phyloP scores from a whole-genome alignment of 2,888 invertebrate species.

The Drosophila prostipennis region DNA sequence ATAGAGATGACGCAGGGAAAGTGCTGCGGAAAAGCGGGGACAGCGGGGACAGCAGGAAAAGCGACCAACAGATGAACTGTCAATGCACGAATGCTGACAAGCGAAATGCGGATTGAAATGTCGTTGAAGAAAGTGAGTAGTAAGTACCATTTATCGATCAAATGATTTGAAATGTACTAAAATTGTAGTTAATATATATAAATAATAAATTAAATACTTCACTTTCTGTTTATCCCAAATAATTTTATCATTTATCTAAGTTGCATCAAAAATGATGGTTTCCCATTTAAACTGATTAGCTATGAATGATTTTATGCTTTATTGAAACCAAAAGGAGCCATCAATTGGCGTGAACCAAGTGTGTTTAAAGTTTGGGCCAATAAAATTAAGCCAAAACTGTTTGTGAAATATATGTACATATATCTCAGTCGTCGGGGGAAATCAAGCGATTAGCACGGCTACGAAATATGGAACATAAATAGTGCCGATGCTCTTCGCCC shows the following conservation, averaged over 20 bases:
- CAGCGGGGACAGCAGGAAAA: background rate
- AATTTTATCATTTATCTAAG: too few species aligned
- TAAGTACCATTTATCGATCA: too few species aligned
- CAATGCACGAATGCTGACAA: slow-evolving; percentile 8
- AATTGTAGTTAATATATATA: too few species aligned
- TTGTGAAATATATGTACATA: background rate
- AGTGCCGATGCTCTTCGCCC: background rate
- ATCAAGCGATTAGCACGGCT: slow-evolving; percentile 10
- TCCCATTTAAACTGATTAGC: too few species aligned
- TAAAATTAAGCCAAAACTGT: background rate
- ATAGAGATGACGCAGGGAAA: slow-evolving; percentile 59
- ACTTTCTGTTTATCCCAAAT: too few species aligned
- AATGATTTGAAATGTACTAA: too few species aligned
- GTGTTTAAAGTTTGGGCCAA: background rate
- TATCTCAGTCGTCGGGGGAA: background rate
- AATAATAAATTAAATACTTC: too few species aligned
- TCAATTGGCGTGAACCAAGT: background rate
- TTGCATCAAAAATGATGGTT: too few species aligned
- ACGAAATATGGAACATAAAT: background rate
- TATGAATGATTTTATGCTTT: too few species aligned
- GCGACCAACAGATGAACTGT: slow-evolving; percentile 3
- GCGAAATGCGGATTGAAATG: slow-evolving; percentile 5
- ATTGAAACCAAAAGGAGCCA: background rate
- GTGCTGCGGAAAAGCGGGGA: background rate
- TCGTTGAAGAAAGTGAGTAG: background rate